phyloP scores from a whole-genome alignment of 2,797 vertebrate genomes.

The Dromococcyx pavoninus region DNA sequence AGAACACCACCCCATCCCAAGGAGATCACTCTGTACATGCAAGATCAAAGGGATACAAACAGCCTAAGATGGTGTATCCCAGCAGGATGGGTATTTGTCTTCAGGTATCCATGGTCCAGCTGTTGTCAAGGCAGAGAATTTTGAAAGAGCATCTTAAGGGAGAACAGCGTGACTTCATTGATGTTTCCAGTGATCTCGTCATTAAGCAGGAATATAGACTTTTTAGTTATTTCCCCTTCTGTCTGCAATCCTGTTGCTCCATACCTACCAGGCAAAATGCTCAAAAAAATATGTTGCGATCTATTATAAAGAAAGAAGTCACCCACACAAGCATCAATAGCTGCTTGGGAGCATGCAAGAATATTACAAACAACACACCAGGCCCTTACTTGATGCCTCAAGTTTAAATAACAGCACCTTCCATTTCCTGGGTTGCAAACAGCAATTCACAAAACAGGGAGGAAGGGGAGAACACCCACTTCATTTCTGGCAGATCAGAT shows the following conservation, averaged over 20 bases:
- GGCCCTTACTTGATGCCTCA: background rate
- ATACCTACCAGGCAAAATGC: background rate
- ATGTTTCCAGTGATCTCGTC: background rate
- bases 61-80: background rate
- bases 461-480: background rate
- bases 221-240: background rate
- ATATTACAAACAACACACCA: background rate
- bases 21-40: background rate
- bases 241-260: background rate
- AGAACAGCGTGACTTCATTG: background rate
- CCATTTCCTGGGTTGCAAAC: conserved; percentile 20
- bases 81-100: background rate
- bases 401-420: conserved; percentile 19
- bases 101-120: background rate
- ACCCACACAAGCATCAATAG: background rate
- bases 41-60: background rate
- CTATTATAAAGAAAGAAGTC: background rate
- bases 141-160: background rate
- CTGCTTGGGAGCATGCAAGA: background rate
- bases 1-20: background rate
- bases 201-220: background rate
- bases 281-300: background rate
- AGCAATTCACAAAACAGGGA: background rate
- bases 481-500: background rate
- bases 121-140: background rate